These are phyloP conservation scores for Chalcosyrphus nemorum DNA, from an alignment of 2,888 invertebrate species.

Conservation along the genomic window DNA sequence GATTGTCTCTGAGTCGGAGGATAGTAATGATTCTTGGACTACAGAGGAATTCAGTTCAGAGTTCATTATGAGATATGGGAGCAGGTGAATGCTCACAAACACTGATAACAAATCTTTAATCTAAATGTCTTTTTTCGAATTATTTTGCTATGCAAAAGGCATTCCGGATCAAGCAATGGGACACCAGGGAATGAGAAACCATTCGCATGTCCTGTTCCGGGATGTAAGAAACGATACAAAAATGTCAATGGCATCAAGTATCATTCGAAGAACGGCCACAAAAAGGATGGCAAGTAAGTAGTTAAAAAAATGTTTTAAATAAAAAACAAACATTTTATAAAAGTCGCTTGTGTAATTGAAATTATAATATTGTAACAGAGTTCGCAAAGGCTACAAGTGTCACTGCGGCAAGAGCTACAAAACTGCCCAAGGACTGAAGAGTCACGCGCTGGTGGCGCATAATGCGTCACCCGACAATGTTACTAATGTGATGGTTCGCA, in stretches of 20 bases:
- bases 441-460: conserved; percentile 84
- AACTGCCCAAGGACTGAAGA: conserved; percentile 90
- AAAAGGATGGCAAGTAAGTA: conserved; percentile 91
- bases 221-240: conserved; percentile 93
- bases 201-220: conserved; percentile 92
- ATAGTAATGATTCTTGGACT: conserved; percentile 92
- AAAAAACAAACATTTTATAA: neutral
- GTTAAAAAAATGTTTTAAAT: conserved; percentile 8
- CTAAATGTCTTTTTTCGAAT: conserved; percentile 75
- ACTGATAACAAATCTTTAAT: conserved; percentile 74
- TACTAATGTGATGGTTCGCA: conserved; percentile 78
- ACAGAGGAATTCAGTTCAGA: conserved; percentile 91
- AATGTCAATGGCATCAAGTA: conserved; percentile 95
- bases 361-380: conserved; percentile 83
- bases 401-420: conserved; percentile 94
- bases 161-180: conserved; percentile 82
- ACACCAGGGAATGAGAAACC: conserved; percentile 87
- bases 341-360: conserved; percentile 48
- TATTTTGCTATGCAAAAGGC: conserved; percentile 78
- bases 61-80: conserved; percentile 89
- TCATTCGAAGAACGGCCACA: conserved; percentile 93
- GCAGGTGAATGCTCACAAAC: conserved; percentile 82
- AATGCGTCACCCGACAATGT: conserved; percentile 80
- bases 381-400: conserved; percentile 91
- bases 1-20: conserved; percentile 88